A percentile compares a stretch with the other conserved stretches of the same genome.
Evolutionary conservation across 1,140 invertebrate genomes (phyloP).

Genomic region (Gonatopus flavifemur): DNA sequence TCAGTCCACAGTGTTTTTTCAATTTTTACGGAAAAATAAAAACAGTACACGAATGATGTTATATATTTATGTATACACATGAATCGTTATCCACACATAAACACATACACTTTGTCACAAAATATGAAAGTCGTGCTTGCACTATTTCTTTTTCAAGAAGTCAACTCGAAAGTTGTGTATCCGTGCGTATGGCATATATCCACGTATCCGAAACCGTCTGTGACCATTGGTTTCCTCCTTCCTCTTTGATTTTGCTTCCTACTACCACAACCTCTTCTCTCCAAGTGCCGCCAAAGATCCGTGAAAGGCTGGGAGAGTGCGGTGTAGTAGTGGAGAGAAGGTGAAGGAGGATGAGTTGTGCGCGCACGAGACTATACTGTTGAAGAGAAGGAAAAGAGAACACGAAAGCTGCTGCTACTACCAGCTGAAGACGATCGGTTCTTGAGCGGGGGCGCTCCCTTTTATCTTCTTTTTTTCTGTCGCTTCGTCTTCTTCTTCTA

Average conservation of each 20-base stretch:
- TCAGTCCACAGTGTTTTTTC: no score
- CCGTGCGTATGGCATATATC: conserved; percentile 30
- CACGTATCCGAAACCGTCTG: conserved; percentile 28
- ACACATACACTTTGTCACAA: no score
- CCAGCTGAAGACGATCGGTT: conserved; percentile 13
- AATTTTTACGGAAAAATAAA: no score
- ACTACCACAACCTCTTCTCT: conserved; percentile 14
- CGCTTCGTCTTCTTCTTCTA: no score
- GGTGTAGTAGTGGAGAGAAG: conserved; percentile 12
- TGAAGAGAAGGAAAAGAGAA: conserved; percentile 8
- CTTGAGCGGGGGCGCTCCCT: conserved; percentile 19
- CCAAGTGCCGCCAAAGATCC: conserved; percentile 29
- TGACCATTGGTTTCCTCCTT: no score
- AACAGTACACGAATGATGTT: no score
- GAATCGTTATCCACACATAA: no score
- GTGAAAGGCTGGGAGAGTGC: conserved; percentile 26
- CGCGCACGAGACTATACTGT: conserved; percentile 8
- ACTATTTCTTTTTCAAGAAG: no score
- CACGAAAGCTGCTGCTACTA: neutral
- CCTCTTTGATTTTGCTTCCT: conserved; percentile 22
- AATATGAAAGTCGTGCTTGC: no score
- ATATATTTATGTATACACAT: no score
- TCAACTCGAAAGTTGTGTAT: no score
- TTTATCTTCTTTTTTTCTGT: no score
- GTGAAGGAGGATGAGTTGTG: conserved; percentile 9